phyloP scores from a whole-genome alignment of 2,888 invertebrate genomes.

The Clivina fossor region DNA sequence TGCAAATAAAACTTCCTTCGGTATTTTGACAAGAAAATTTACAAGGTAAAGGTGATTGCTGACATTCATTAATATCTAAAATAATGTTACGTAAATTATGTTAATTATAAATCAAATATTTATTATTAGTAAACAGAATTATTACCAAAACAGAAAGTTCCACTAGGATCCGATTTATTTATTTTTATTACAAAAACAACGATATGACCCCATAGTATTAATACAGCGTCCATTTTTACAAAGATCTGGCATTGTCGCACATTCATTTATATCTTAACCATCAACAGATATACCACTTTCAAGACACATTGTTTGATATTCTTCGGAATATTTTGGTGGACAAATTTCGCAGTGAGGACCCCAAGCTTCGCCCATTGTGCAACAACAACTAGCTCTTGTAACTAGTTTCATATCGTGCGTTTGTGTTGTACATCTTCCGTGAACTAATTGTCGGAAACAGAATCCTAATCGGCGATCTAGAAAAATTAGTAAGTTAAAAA shows the following conservation, averaged over 20 bases:
- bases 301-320: conserved; percentile 74
- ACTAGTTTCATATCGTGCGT: conserved; percentile 57
- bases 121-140: background rate
- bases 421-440: conserved; percentile 61
- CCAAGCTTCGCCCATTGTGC: conserved; percentile 84
- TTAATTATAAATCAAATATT: conserved; percentile 5
- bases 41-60: conserved; percentile 71
- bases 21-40: conserved; percentile 80
- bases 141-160: conserved; percentile 70
- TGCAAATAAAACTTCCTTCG: conserved; percentile 75
- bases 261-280: conserved; percentile 84
- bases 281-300: conserved; percentile 69
- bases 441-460: conserved; percentile 69
- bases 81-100: conserved; percentile 37
- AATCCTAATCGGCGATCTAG: conserved; percentile 72
- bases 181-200: conserved; percentile 79
- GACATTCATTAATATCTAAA: conserved; percentile 78
- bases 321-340: conserved; percentile 68
- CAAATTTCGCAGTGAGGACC: conserved; percentile 79
- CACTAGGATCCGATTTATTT: conserved; percentile 67
- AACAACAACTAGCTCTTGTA: conserved; percentile 77
- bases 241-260: conserved; percentile 74
- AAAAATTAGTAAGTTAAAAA: conserved; percentile 29
- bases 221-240: conserved; percentile 81
- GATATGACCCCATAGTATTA: conserved; percentile 82